Base-by-base conservation (phyloP, 2,797 vertebrate species). In the Prunella strophiata region DNA sequence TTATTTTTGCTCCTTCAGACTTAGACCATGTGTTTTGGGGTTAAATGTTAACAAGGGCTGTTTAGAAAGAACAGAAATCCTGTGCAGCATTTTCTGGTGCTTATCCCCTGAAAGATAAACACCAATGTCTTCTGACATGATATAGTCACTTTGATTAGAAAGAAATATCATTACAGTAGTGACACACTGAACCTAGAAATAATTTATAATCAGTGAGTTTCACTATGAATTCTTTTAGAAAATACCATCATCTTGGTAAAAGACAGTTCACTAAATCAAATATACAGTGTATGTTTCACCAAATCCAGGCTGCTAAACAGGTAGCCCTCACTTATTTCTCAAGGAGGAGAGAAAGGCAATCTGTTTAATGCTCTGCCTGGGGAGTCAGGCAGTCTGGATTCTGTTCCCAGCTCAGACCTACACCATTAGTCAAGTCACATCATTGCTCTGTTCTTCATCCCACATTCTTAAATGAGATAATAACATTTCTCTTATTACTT, bases 401-500 rank as follows among this genome's bases (percentile, higher is more conserved):
- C 68, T 86, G 30, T 67, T 93, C 70, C 90, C 63, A 62, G 45
- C 68, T 80, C 73, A 72, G 70, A 77, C 42, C 40, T 63, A 62
- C 62, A 62, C 40, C 40, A 82, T 85, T 77, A 79, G 10, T 57
- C 65, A 91, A 85, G 52, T 52, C 68, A 75, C 61, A 74, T 77
- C 54, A 67, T 42, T 83, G 65, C 29, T 93, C 91, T 91, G 58
- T 30, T 93, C 58, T 92, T 89, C 74, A 87, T 88, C 70, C 66
- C 54, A 34, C 47, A 38, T 82, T 91, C 84, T 91, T 89, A 85
- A 79, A 91, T 43, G 48, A 87, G 43, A 89, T 93, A 89, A 89
- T 34, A 79, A 75, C 36, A 43, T 75, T 82, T 85, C 22, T 68
- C 11, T 66, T 85, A 68, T 48, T 88, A 81, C 89, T 62, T 76